Evolutionary conservation across 2,888 invertebrate species (phyloP).

Genomic region (Bruchidius siliquastri): DNA sequence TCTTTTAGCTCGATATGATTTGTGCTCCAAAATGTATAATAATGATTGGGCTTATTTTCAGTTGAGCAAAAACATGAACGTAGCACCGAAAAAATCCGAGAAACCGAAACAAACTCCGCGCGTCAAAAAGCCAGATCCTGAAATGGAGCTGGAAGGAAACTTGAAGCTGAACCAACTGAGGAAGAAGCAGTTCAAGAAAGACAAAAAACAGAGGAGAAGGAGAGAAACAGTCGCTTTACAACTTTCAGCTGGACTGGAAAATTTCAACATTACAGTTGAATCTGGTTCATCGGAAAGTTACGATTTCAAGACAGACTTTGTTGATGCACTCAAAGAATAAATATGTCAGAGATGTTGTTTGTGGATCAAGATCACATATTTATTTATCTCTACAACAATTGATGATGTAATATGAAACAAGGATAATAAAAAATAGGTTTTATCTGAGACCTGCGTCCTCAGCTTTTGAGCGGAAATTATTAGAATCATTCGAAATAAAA

Average conservation of each 20-base stretch:
- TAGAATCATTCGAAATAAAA: no score
- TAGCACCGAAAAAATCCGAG: slow-evolving; percentile 23
- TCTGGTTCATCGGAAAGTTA: slow-evolving; percentile 46
- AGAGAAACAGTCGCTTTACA: slow-evolving; percentile 61
- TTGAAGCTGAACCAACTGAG: slow-evolving; percentile 56
- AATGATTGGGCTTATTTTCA: slow-evolving; percentile 24
- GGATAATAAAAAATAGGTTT: no score
- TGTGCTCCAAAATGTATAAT: background rate
- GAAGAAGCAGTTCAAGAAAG: slow-evolving; percentile 63
- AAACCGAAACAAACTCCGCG: slow-evolving; percentile 33
- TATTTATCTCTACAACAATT: background rate
- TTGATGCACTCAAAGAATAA: background rate
- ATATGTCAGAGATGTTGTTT: background rate
- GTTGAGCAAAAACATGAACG: slow-evolving; percentile 34
- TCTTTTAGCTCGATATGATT: no score
- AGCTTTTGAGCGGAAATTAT: no score
- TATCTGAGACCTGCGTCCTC: no score
- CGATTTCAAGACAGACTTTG: slow-evolving; percentile 59
- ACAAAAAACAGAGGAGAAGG: slow-evolving; percentile 55
- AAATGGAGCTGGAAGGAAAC: slow-evolving; percentile 68
- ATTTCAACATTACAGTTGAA: slow-evolving; percentile 45
- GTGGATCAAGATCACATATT: background rate
- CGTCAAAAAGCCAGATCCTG: slow-evolving; percentile 53
- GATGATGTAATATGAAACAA: no score
- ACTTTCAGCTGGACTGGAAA: slow-evolving; percentile 62